Conservation (phyloP, 2,888 invertebrate genomes). For the Entomobrya proxima region DNA sequence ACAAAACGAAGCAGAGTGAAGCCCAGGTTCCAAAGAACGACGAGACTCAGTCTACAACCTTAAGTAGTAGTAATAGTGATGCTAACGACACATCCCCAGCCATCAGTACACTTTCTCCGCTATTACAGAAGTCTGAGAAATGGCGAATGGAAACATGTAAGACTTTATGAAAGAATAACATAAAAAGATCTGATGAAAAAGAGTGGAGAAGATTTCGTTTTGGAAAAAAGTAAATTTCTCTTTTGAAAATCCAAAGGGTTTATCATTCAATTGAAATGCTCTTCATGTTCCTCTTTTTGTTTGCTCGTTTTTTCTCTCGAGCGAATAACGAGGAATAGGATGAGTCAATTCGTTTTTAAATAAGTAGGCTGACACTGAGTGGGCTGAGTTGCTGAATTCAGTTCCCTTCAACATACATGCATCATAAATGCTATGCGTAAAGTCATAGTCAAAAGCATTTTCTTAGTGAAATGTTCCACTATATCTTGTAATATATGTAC, state of each 20-base stretch:
- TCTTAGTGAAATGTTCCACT: no score
- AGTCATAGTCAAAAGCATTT: no score
- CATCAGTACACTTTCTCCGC: neutral
- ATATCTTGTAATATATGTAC: no score
- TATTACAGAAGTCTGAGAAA: constrained; percentile 32
- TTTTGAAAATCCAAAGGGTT: neutral
- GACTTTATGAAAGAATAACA: no score
- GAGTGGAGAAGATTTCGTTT: neutral
- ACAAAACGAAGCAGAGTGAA: constrained; percentile 55
- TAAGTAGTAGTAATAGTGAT: constrained; percentile 16
- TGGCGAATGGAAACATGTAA: constrained; percentile 42
- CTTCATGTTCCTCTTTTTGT: neutral
- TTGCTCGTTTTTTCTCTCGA: neutral
- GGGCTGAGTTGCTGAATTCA: neutral
- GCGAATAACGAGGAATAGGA: neutral
- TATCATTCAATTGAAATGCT: neutral
- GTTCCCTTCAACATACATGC: neutral
- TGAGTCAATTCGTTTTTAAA: neutral
- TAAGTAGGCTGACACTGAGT: no score
- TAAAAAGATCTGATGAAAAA: neutral
- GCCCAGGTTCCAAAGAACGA: neutral
- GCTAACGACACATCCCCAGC: constrained; percentile 2
- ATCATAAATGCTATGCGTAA: no score
- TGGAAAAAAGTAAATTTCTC: neutral
- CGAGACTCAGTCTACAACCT: neutral